A percentile compares a stretch with the other conserved stretches of the same genome.
Evolutionary conservation across 2,797 vertebrate species (phyloP).

Genomic region (Natrix natrix): DNA sequence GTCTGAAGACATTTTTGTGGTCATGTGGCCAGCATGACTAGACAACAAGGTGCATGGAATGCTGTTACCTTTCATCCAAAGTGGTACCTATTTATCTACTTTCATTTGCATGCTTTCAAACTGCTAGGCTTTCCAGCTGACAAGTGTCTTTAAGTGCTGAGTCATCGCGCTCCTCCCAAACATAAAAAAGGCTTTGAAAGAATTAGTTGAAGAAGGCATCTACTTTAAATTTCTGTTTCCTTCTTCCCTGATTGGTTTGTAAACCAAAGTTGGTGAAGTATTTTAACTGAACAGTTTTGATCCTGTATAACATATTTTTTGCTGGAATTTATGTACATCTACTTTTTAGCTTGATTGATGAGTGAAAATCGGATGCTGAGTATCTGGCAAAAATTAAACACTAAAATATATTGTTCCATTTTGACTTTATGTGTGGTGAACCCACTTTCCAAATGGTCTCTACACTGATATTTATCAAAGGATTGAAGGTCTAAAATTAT

Average conservation of each 20-base stretch:
- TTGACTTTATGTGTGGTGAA: neutral
- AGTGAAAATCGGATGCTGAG: neutral
- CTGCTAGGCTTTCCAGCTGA: no score
- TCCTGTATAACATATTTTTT: neutral
- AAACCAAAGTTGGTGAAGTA: neutral
- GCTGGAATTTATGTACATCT: neutral
- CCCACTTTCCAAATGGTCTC: neutral
- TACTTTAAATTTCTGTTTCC: neutral
- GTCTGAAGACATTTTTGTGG: no score
- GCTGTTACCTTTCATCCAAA: no score
- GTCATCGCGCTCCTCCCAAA: no score
- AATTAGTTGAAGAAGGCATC: neutral
- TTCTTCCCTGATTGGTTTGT: neutral
- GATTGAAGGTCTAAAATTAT: neutral
- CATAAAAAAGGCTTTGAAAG: neutral
- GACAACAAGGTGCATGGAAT: no score
- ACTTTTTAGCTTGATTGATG: neutral
- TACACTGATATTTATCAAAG: neutral
- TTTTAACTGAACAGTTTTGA: neutral
- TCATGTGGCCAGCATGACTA: no score
- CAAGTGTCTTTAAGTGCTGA: no score
- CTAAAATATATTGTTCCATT: neutral
- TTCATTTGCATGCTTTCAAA: no score
- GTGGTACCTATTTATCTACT: no score
- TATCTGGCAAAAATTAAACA: neutral